Evolutionary conservation across 2,113 vertebrate species (phyloP).

Genomic region (Equus quagga): DNA sequence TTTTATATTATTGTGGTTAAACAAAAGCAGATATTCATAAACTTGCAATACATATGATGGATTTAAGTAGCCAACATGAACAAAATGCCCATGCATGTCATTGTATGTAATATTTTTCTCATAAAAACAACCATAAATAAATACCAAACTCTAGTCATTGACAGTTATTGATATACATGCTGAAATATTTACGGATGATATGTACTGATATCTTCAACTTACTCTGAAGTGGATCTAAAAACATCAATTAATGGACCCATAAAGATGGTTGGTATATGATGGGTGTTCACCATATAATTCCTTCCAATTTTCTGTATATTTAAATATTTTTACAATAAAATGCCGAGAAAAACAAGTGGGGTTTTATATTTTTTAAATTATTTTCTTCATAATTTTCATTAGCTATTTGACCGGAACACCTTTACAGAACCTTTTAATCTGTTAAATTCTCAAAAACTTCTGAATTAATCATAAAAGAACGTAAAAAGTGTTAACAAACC

Average conservation of each 20-base stretch:
- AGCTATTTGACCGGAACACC: neutral
- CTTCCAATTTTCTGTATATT: neutral
- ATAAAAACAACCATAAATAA: neutral
- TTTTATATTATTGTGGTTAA: neutral
- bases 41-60: neutral
- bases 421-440: neutral
- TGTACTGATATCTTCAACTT: neutral
- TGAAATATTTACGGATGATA: neutral
- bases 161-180: neutral
- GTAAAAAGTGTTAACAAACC: neutral
- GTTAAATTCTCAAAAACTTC: neutral
- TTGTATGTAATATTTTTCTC: neutral
- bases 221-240: neutral
- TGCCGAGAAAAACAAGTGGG: neutral
- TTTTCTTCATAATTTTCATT: neutral
- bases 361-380: neutral
- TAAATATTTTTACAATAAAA: constrained; percentile 35
- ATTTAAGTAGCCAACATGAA: neutral
- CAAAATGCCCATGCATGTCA: neutral
- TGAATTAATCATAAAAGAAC: neutral
- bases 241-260: neutral
- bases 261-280: neutral
- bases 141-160: neutral
- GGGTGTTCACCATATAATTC: neutral
- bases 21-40: neutral